Base-by-base conservation (phyloP, 2,888 invertebrate genomes). In the Hybos culiciformis region DNA sequence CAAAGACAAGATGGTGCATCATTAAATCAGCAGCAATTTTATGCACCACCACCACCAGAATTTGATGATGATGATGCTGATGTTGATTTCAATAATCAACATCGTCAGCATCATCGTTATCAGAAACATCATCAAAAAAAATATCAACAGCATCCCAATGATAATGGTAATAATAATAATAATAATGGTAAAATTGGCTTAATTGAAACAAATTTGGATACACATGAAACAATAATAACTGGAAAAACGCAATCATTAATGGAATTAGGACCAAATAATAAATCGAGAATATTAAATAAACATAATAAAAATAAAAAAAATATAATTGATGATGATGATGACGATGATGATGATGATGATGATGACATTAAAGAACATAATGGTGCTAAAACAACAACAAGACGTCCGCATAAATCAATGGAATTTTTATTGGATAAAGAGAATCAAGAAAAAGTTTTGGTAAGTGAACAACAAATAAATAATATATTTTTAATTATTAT, bases 391-490 rank as follows among this genome's bases (percentile, higher is more conserved):
- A 42, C 57, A 29, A 56, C 59, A 59, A 56, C 59, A 42, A 71
- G 63, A 42, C 61, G 76, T 49, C 83, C 83, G 41, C 84, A 85
- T 72, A 87, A 88, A 71, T 88, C 87, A 70, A 90, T 91, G 90
- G 91, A 91, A 77, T 91, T 90, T 73, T 78, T 91, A 64, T 77
- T 91, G 68, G 90, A 90, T 71, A 90, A 88, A 71, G 85, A 88
- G 66, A 88, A 86, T 72, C 82, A 87, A 62, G 83, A 81, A 62
- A 80, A 78, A 56, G 78, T 83, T 56, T 79, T 86, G 86, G 87
- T 87, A 62, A 80, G 83, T 73, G 9, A 4, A 14, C 18, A 11
- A 5, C 12, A 20, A 11, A 34, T 26, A 4, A 26, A 12, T 6
- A 12, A 26, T 26, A 26, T 5, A 12, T 26, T 26, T 26, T 26